Percentiles rank a stretch among this genome's conserved stretches.
Conservation (phyloP, 2,888 invertebrate species). For the Agrenia bidenticulata region DNA sequence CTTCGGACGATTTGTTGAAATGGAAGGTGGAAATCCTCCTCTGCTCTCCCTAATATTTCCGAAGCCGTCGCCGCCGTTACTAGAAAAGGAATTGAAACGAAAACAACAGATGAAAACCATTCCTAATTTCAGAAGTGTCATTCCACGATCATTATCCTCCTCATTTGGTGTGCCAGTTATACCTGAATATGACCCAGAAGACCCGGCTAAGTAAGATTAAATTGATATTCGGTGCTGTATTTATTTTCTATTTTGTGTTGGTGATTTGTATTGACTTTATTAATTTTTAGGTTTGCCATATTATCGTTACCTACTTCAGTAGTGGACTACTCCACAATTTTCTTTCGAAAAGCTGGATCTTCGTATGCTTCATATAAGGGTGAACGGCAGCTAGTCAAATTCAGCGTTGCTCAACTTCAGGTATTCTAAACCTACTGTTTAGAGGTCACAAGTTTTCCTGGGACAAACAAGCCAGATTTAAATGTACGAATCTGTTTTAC, state of each 20-base stretch:
- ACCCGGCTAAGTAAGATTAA: conserved; percentile 22
- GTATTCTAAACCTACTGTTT: too few species aligned
- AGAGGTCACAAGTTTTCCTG: too few species aligned
- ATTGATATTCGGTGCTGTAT: background rate
- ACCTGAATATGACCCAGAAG: conserved; percentile 23
- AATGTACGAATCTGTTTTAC: too few species aligned
- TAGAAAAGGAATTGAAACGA: conserved; percentile 45
- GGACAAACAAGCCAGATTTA: too few species aligned
- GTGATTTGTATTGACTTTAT: background rate
- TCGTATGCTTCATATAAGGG: conserved; percentile 50
- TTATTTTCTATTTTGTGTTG: background rate
- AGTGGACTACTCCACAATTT: conserved; percentile 51
- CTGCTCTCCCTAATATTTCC: conserved; percentile 83
- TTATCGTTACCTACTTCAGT: conserved; percentile 37
- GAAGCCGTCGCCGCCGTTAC: conserved; percentile 66
- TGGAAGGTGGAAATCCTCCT: conserved; percentile 65
- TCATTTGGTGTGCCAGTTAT: conserved; percentile 51
- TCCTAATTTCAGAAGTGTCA: conserved; percentile 69
- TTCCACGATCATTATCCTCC: conserved; percentile 81
- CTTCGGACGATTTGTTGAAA: conserved; percentile 75
- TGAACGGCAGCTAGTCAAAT: conserved; percentile 61
- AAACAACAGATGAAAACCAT: conserved; percentile 38
- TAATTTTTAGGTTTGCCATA: conserved; percentile 32
- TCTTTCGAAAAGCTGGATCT: conserved; percentile 49
- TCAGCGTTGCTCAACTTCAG: conserved; percentile 72